Evolutionary conservation across 1,140 invertebrate genomes (phyloP), one percentile per base, ranked within the genome.

Genomic region (Aricia agestis): DNA sequence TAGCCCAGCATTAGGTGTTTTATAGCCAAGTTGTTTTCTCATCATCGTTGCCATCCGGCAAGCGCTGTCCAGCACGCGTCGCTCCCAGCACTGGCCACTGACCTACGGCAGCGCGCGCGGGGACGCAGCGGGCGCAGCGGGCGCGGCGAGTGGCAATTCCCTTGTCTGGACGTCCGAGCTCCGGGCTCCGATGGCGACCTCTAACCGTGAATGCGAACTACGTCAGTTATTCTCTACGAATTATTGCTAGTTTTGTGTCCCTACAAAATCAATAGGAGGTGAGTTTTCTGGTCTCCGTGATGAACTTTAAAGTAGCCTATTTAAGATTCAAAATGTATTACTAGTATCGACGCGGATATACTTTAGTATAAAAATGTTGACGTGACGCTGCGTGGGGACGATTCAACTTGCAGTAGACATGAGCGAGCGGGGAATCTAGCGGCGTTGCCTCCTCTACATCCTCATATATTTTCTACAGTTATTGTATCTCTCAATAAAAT

Each of bases 181-280:
- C 67, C 59, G 67, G 4, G 42, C 68, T 45, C 36, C 45, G 45
- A 9, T 52, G 45, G 45, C 45, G 45, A 52, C 45, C 71, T 32
- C 70, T 61, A 73, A 67, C 67, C 69, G 67, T 72, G 73, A 71
- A 75, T 75, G 74, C 76, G 76, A 68, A 75, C 79, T 81, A 81
- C 74, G 70, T 81, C 76, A 78, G 77, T 82, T 82, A 85, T 79
- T 72, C 72, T 71, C 86, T 86, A 86, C 76, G 71, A 77, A 82
- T 86, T 87, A 89, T 86, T 89, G 86, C 85, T 87, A 85, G 82
- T 61, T 78, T 83, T 81, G 79, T 82, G 80, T 83, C 78, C 74
- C 76, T 80, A 80, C 74, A 67, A 78, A 77, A 79, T 76, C 71
- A 79, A 76, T 68, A 67, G 67, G 71, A 75, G 70, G 65, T 71